Evolutionary conservation across 2,113 vertebrate species (phyloP), one percentile per base, ranked within the genome.

Genomic region (Lophotis ruficrista): DNA sequence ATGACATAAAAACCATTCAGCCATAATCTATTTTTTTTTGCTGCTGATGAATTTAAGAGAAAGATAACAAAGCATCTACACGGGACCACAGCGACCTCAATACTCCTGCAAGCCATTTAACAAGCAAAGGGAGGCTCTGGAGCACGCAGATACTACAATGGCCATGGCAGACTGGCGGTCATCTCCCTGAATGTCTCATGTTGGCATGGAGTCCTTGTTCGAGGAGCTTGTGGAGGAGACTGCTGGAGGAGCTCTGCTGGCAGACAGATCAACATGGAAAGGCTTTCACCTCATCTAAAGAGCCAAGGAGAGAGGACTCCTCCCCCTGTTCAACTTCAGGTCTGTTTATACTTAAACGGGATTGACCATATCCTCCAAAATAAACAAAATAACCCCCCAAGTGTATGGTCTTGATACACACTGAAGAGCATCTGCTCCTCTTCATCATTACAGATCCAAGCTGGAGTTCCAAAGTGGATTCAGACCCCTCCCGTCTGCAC

Each of bases 401-500:
- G 14, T 0, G 0, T 17, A 43, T 4, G 12, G 17, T 60, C n/a
- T 62, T 17, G 13, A 22, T 27, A 73, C 21, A 13, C 12, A 82
- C 31, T 1, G 7, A 82, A 23, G 17, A 87, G 17, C 28, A n/a
- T 37, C 30, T 50, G 13, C 45, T 47, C 41, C 41, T 66, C 65
- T 47, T 70, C 45, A 60, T 30, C 33, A 41, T 43, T 2, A 73
- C 37, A 81, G 20, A n/a, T 12, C 57, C 56, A 61, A 54, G 4
- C 14, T 64, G 21, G 47, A 65, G n/a, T 61, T 79, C 25, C 71
- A 60, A 56, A 89, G 48, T 30, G 43, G 16, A 80, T 86, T 57
- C 45, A 64, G 53, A 30, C 4, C 12, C 18, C 8, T 14, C 14
- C 3, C 1, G 0, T 5, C 33, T n/a, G 35, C 14, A 64, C 16